A percentile compares a stretch with the other conserved stretches of the same genome.
phyloP scores from a whole-genome alignment of 2,113 vertebrate species.

The Corythoichthys intestinalis region DNA sequence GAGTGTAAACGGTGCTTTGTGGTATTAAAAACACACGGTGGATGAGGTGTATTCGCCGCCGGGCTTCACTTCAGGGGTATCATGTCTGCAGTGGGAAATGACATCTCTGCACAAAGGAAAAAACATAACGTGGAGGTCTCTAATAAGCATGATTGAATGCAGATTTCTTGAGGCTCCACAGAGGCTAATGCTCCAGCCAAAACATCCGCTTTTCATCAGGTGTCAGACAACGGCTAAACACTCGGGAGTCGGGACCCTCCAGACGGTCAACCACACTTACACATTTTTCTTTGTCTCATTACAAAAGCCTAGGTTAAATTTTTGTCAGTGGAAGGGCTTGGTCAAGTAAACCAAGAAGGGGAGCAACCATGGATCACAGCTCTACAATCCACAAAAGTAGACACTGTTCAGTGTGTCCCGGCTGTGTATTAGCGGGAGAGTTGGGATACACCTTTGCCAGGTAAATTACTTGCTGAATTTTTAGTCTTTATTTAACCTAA shows the following conservation, averaged over 20 bases:
- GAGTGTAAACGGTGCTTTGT: neutral
- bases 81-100: conserved; percentile 8
- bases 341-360: neutral
- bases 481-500: too few relatives aligned
- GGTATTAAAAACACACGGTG: conserved; percentile 10
- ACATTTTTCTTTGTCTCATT: neutral
- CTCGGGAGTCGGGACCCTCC: conserved; percentile 34
- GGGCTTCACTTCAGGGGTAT: conserved; percentile 1
- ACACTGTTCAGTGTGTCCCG: too few relatives aligned
- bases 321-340: neutral
- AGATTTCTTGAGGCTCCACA: conserved; percentile 14
- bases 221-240: conserved; percentile 49
- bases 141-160: conserved; percentile 29
- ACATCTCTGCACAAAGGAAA: conserved; percentile 21
- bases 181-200: conserved; percentile 31
- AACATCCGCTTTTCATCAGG: conserved; percentile 51
- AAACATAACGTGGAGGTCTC: conserved; percentile 15
- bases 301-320: neutral
- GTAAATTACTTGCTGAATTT: too few relatives aligned
- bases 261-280: neutral
- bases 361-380: neutral
- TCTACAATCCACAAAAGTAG: too few relatives aligned
- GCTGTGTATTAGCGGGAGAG: too few relatives aligned
- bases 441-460: too few relatives aligned
- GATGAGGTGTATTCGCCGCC: conserved; percentile 1